phyloP scores from a whole-genome alignment of 2,113 vertebrate genomes.

The Caranx ignobilis region DNA sequence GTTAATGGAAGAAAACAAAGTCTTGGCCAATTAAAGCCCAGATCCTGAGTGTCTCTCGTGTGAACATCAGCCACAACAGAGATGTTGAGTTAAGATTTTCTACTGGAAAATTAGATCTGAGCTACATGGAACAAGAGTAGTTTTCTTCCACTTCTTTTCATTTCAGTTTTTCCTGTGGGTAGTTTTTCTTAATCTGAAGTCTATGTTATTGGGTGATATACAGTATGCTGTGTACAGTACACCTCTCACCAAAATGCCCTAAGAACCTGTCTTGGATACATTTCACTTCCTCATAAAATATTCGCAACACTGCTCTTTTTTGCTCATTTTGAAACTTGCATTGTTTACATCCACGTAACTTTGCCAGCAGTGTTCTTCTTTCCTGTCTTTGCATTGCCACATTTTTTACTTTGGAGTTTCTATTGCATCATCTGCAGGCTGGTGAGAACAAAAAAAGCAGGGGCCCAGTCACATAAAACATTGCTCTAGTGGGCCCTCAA shows the following conservation, averaged over 20 bases:
- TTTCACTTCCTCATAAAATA: neutral
- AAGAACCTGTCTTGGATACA: neutral
- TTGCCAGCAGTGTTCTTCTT: no score
- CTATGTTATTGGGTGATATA: no score
- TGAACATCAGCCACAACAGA: slow-evolving; percentile 3
- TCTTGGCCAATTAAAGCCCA: slow-evolving; percentile 52
- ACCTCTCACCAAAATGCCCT: neutral
- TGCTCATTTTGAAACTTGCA: neutral
- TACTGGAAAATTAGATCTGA: neutral
- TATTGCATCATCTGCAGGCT: neutral
- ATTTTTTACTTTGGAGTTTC: no score
- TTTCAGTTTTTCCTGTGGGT: neutral
- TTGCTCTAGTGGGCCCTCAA: neutral
- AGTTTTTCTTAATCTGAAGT: no score
- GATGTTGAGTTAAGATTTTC: neutral
- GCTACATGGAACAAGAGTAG: neutral
- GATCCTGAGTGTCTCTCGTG: slow-evolving; percentile 25
- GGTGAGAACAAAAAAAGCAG: neutral
- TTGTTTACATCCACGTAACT: no score
- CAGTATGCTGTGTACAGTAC: no score
- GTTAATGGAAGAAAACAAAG: slow-evolving; percentile 61
- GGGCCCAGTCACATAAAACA: neutral
- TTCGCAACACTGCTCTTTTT: neutral
- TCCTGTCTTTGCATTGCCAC: no score
- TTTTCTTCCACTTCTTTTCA: neutral